phyloP scores from a whole-genome alignment of 2,888 invertebrate genomes.

The Meandrusa payeni region DNA sequence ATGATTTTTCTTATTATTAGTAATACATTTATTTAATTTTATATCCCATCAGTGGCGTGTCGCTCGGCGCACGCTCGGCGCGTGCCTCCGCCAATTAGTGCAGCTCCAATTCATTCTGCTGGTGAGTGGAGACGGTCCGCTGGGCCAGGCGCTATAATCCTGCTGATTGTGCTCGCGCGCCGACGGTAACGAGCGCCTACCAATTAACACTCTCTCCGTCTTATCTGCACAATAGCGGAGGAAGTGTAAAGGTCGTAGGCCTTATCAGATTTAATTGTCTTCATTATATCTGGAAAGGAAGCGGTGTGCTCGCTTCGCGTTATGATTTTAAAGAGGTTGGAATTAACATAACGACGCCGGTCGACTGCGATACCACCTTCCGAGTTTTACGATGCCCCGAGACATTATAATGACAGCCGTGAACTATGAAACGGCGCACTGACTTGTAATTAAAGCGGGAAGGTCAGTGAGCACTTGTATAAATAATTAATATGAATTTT shows the following conservation, averaged over 20 bases:
- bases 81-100: slow-evolving; percentile 78
- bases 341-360: slow-evolving; percentile 72
- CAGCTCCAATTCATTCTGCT: slow-evolving; percentile 75
- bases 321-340: slow-evolving; percentile 67
- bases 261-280: slow-evolving; percentile 73
- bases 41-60: slow-evolving; percentile 74
- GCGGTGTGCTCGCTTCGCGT: slow-evolving; percentile 59
- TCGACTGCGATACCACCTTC: slow-evolving; percentile 53
- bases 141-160: slow-evolving; percentile 48
- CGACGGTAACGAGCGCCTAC: slow-evolving; percentile 35
- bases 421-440: slow-evolving; percentile 72
- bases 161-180: slow-evolving; percentile 45
- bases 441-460: slow-evolving; percentile 71
- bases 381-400: slow-evolving; percentile 60
- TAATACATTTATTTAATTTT: too few relatives aligned
- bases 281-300: slow-evolving; percentile 67
- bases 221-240: slow-evolving; percentile 49
- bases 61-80: slow-evolving; percentile 61
- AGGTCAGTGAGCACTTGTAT: slow-evolving; percentile 75
- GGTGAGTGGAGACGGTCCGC: slow-evolving; percentile 69
- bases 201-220: slow-evolving; percentile 62
- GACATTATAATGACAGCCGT: slow-evolving; percentile 76
- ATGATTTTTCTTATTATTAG: too few relatives aligned
- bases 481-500: slow-evolving; percentile 72
- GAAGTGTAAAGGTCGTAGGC: slow-evolving; percentile 75